Evolutionary conservation across 2,797 vertebrate species (phyloP), one percentile per base, ranked within the genome.

Genomic region (Anguilla pacifica): DNA sequence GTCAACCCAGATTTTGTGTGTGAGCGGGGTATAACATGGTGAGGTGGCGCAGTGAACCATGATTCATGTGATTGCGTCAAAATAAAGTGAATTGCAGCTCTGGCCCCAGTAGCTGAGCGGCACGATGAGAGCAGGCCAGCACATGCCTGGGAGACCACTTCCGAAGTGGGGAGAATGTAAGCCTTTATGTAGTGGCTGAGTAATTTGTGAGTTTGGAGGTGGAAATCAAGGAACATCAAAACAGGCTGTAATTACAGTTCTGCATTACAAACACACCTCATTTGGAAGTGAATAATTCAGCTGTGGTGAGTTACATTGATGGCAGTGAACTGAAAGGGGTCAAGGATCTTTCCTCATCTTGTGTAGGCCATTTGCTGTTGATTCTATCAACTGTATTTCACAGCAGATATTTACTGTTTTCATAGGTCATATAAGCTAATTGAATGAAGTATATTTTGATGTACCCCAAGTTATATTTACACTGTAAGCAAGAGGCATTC

Each of bases 241-340:
- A 83, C 79, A 83, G 43, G 43, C 79, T 83, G 43, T 83, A 53
- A 83, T 74, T 74, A 74, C 70, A 35, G 79, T 51, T 82, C 49
- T 5, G 49, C 19, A 25, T 19, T 82, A 17, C 77, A 19, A 81
- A 7, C 15, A 81, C 39, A 46, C 39, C 77, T 39, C 39, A 28
- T 53, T 83, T 13, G 17, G 51, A 51, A 53, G 79, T n/a, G 39
- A 11, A 25, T 46, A 43, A 35, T 83, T 83, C 43, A 51, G 49
- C 79, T 53, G 79, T 22, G 3, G 17, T 25, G 79, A 46, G 39
- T 82, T 35, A 1, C 2, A 10, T 51, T 28, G 31, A 82, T 82
- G 19, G 79, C 39, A 82, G 39, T 51, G 19, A 28, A 51, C 39
- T 22, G 49, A 35, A 51, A 51, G 49, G 25, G 19, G 39, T 25